A percentile compares a stretch with the other conserved stretches of the same genome.
These are phyloP conservation scores for Drosophila rubida DNA, from an alignment of 2,888 invertebrate species.

Conservation along the genomic window DNA sequence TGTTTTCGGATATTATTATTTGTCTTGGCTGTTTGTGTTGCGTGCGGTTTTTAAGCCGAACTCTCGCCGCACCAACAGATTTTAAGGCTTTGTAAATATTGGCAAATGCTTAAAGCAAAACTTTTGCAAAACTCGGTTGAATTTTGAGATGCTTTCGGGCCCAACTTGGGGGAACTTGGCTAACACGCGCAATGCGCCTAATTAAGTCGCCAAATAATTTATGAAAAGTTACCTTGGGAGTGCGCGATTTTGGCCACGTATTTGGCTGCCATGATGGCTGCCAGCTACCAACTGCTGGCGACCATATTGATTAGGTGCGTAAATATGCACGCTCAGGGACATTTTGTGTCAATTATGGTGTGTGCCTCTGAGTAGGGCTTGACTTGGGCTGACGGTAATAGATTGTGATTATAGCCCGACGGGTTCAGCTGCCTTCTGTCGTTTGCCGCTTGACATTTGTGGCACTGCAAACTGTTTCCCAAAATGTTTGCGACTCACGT, in stretches of 20 bases:
- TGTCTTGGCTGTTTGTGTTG: constrained; percentile 23
- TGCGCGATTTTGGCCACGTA: neutral
- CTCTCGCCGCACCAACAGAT: neutral
- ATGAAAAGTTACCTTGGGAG: constrained; percentile 44
- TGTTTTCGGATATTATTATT: constrained; percentile 1
- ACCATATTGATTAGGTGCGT: constrained; percentile 69
- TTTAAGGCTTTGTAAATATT: constrained; percentile 28
- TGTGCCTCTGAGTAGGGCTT: constrained; percentile 42
- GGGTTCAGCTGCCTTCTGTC: neutral
- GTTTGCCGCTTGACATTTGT: constrained; percentile 11
- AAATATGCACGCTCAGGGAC: constrained; percentile 52
- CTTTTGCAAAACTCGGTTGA: constrained; percentile 7
- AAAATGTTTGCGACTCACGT: constrained; percentile 38
- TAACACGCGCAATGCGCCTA: constrained; percentile 30
- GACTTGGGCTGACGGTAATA: constrained; percentile 48
- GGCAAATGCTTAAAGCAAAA: constrained; percentile 26
- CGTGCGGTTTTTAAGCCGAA: constrained; percentile 18
- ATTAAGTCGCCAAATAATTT: constrained; percentile 58
- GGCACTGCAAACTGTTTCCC: constrained; percentile 18
- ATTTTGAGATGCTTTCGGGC: constrained; percentile 18
- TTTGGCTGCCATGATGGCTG: neutral
- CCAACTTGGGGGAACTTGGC: neutral
- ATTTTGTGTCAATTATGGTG: constrained; percentile 53
- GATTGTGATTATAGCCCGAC: constrained; percentile 43
- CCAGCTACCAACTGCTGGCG: constrained; percentile 16